Evolutionary conservation across 2,888 invertebrate genomes (phyloP), one percentile per base, ranked within the genome.

Genomic region (Empis stercorea): DNA sequence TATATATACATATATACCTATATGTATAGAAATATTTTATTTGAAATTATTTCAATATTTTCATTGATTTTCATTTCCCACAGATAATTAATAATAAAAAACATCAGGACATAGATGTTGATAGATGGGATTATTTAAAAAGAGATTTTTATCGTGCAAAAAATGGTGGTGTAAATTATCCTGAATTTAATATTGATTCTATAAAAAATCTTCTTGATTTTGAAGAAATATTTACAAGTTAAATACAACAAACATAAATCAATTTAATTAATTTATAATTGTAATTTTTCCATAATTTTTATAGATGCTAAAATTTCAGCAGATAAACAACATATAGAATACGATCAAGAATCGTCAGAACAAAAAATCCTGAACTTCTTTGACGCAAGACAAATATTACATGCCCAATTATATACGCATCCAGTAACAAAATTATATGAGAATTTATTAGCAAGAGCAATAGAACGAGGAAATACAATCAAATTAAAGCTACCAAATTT

Each of bases 81-180:
- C 66, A 68, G 43, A 74, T 81, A 52, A 73, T 80, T 1, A 70
- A 74, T 42, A 80, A 81, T 60, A 71, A n/a, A n/a, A n/a, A 72
- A 50, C 61, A 66, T 30, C 75, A 72, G 52, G 75, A 74, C 10
- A 66, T 80, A 15, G 80, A 81, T 60, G 80, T 81, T 1, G 81
- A 81, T 59, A 79, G 80, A 59, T 78, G 76, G 73, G 82, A 83
- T 56, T 82, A 83, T 57, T 65, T 83, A 42, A 63, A 74, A 15
- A 68, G 82, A 17, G 82, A 81, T 58, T 68, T 70, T 40, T 63
- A 69, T 45, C 42, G 57, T 48, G 55, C 58, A 15, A 58, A 48
- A 45, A 43, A 52, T 14, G 14, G 34, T 9, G 1, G 36, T 10
- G 14, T 16, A 42, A 27, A 23, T 9, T 27, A 27, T 9, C 23